Conservation (phyloP, 2,113 vertebrate species). For the Periophthalmodon schlosseri region DNA sequence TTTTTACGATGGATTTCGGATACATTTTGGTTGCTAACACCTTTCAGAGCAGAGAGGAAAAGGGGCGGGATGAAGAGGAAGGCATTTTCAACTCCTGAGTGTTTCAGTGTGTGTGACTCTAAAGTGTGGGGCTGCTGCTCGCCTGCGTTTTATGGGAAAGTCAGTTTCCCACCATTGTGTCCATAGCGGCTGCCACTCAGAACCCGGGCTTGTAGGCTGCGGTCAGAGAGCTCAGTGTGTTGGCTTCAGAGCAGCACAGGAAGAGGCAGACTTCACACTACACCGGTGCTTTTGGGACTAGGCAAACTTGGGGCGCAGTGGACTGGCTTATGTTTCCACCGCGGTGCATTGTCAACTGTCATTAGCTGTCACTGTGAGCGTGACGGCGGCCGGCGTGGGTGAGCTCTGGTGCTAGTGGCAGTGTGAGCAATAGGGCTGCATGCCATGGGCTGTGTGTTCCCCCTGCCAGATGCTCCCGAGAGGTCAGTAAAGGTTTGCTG, state of each 20-base stretch:
- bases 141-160: constrained; percentile 69
- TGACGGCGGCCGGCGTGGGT: constrained; percentile 44
- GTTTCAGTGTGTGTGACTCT: constrained; percentile 67
- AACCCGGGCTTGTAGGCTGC: constrained; percentile 56
- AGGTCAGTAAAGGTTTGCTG: constrained; percentile 83
- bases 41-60: constrained; percentile 67
- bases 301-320: constrained; percentile 30
- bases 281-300: constrained; percentile 42
- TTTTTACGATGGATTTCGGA: constrained; percentile 72
- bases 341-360: constrained; percentile 30
- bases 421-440: constrained; percentile 54
- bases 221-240: constrained; percentile 37
- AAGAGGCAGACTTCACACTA: constrained; percentile 59
- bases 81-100: constrained; percentile 65
- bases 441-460: constrained; percentile 89
- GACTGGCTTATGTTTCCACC: constrained; percentile 24
- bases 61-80: constrained; percentile 59
- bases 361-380: constrained; percentile 55
- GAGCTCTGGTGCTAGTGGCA: constrained; percentile 55
- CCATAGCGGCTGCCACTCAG: constrained; percentile 82
- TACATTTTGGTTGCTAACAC: constrained; percentile 71
- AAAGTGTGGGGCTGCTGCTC: constrained; percentile 62
- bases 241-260: constrained; percentile 57
- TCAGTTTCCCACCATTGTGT: constrained; percentile 77
- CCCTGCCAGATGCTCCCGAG: constrained; percentile 70